Evolutionary conservation across 37 sponge, comb jelly and placozoan genomes (phyloP), one percentile per base, ranked within the genome.

Genomic region (Theonella swinhoei): DNA sequence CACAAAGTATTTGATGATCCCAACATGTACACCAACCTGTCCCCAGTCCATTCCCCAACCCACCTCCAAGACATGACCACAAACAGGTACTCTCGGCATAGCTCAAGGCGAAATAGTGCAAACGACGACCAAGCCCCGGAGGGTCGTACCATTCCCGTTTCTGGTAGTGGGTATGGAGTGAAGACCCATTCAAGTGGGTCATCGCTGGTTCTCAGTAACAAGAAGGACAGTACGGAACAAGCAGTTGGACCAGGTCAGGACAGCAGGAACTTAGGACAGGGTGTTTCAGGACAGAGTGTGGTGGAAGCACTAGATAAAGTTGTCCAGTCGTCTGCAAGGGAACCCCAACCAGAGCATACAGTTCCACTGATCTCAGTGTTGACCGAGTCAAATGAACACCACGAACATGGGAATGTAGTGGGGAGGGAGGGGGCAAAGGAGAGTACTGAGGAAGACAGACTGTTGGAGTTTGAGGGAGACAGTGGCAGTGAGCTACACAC

Each of bases 31-130:
- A 47, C 11, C 54, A 74, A 64, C 4, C 37, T 81, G 58, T 87
- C 88, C 7, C 81, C 88, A 1, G 81, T 87, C 24, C 9, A 76
- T 22, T 26, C 88, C 34, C 41, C 87, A 17, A 33, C 73, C 5
- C 17, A 54, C 9, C 11, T 20, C 30, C 32, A 29, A 2, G 33
- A 74, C 35, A 26, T 25, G 14, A 28, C 32, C 35, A 11, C 37
- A 28, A 64, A 39, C 59, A 65, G 59, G 29, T 87, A 87, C 68
- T 87, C 87, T 17, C 60, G 81, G 14, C 88, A 79, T 5, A 78
- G 58, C 65, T 72, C 73, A 4, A 33, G 42, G 17, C 34, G 31
- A 5, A 81, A 81, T 62, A 69, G 69, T 4, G 34, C 2, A 62
- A 64, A n/a, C n/a, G 54, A 47, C 11, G 54, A 47, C 11, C 54